Conservation (phyloP, 2,888 invertebrate genomes). For the Heliconius cydno region DNA sequence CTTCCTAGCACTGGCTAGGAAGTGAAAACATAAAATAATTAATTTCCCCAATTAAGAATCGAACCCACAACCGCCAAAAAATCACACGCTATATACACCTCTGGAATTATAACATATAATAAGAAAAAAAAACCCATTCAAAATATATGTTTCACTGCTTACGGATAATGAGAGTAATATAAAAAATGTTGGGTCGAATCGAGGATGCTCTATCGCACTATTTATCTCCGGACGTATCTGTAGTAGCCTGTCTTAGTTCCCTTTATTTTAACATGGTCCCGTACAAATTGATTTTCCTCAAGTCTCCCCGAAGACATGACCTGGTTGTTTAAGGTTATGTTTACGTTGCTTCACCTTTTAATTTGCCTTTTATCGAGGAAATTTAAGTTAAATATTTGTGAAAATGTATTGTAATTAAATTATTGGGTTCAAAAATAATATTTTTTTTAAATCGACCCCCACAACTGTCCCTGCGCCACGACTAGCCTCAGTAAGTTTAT, state of each 20-base stretch:
- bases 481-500: too few species aligned
- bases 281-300: constrained; percentile 38
- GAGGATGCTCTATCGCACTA: constrained; percentile 31
- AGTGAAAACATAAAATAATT: too few species aligned
- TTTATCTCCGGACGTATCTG: constrained; percentile 37
- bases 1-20: too few species aligned
- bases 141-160: constrained; percentile 21
- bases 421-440: background rate
- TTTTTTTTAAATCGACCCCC: too few species aligned
- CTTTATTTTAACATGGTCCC: constrained; percentile 38
- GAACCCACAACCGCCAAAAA: background rate
- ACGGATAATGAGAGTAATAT: constrained; percentile 36
- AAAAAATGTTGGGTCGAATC: constrained; percentile 42
- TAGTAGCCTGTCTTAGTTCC: constrained; percentile 28
- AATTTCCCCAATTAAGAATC: too few species aligned
- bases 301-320: constrained; percentile 23
- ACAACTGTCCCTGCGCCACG: too few species aligned
- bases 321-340: constrained; percentile 12
- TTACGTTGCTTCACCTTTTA: constrained; percentile 6
- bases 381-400: background rate
- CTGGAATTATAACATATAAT: background rate
- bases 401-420: background rate
- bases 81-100: background rate
- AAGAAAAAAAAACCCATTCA: constrained; percentile 5
- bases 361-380: background rate